A percentile compares a stretch with the other conserved stretches of the same genome.
Conservation (phyloP, 2,113 vertebrate genomes). For the Hippopotamus amphibius region DNA sequence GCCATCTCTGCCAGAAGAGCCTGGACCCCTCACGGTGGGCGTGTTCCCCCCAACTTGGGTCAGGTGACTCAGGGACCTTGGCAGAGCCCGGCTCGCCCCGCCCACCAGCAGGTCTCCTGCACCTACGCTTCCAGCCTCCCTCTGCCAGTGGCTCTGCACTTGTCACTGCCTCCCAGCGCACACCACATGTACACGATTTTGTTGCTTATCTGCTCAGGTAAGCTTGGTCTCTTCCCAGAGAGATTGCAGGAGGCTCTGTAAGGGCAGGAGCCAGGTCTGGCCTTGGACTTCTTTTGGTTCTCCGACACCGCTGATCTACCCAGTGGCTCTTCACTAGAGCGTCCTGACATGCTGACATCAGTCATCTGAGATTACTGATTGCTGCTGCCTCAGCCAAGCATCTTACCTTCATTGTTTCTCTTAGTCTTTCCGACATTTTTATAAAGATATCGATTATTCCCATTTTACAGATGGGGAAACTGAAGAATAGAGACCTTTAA, state of each 20-base stretch:
- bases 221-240: background rate
- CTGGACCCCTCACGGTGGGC: background rate
- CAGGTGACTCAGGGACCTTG: conserved; percentile 15
- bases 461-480: background rate
- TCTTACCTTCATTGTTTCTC: background rate
- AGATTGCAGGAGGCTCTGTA: background rate
- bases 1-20: background rate
- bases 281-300: background rate
- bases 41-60: background rate
- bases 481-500: background rate
- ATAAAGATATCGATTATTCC: background rate
- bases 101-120: background rate
- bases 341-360: background rate
- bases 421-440: background rate
- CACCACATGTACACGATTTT: background rate
- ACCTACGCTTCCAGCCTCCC: background rate
- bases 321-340: background rate
- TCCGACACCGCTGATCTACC: background rate
- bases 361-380: background rate
- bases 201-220: background rate
- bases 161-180: background rate
- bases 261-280: background rate
- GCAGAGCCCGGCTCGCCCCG: background rate
- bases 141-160: background rate
- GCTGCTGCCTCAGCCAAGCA: background rate